A percentile compares a stretch with the other conserved stretches of the same genome.
These are phyloP conservation scores for Amblyornis subalaris DNA, from an alignment of 2,113 vertebrate species.

Conservation along the genomic window DNA sequence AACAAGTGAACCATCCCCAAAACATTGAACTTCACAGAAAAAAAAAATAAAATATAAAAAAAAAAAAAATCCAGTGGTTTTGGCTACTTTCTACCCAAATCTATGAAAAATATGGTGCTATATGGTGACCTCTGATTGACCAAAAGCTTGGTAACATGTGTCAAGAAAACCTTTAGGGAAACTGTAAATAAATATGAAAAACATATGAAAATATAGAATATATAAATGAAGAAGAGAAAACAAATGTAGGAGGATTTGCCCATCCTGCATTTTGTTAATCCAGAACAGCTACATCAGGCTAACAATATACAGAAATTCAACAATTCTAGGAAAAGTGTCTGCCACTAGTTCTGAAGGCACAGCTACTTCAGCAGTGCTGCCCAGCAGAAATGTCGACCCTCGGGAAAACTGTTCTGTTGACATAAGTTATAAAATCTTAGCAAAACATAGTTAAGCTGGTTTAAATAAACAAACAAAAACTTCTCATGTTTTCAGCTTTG, in stretches of 20 bases:
- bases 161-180: neutral
- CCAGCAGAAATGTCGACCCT: neutral
- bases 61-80: neutral
- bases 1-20: neutral
- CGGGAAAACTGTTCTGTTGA: neutral
- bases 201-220: neutral
- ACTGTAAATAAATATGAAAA: neutral
- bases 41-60: neutral
- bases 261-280: neutral
- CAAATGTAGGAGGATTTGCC: neutral
- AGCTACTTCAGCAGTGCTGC: neutral
- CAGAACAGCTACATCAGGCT: neutral
- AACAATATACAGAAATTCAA: neutral
- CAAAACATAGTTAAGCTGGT: neutral
- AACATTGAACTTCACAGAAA: neutral
- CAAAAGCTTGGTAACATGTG: neutral
- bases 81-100: neutral
- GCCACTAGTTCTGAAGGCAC: neutral
- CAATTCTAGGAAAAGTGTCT: neutral
- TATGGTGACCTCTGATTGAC: neutral
- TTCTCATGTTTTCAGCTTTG: neutral
- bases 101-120: neutral
- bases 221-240: neutral
- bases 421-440: neutral
- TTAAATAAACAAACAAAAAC: neutral